Base-by-base conservation (phyloP, 2,113 vertebrate genomes). In the Bubo bubo region DNA sequence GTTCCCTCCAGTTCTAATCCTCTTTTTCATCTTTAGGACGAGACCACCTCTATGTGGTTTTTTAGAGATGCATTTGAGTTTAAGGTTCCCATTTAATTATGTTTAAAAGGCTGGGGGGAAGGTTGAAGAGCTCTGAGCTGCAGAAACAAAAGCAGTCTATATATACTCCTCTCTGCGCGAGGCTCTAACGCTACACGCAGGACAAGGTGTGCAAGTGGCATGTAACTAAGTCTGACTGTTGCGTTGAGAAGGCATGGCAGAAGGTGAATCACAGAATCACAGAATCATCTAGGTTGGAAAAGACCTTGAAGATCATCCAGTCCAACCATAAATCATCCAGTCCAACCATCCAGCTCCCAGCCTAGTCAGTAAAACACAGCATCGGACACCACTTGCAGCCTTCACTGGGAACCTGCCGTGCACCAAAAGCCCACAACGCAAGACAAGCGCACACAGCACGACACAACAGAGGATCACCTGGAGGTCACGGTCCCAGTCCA, bases 11-110 rank as follows among this genome's bases (percentile, higher is more conserved):
- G 55, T 58, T 86, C 72, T 76, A 86, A 83, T 62, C 45, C 71
- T 56, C 37, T 52, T 86, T 73, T 83, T 86, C 55, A 83, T 60
- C 71, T 73, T 63, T 24, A 76, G 74, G 58, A 73, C 0, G 9
- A 86, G 45, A 79, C 26, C 41, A 82, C 47, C 47, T 90, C 58
- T 79, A 9, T 52, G 56, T 64, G 56, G 1, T 6, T 47, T 88
- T 88, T 32, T 32, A 17, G 64, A 66, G 32, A 50, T 59, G 27
- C 34, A 35, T 50, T 86, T 84, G 47, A 75, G 52, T 82, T 91
- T 77, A 64, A 73, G 52, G 66, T 68, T 93, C 81, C 66, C 63
- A 56, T 77, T 81, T 52, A 87, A 79, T 79, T 85, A 75, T 50
- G 91, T 93, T 89, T 58, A 11, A 95, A 87, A 80, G 27, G n/a